Base-by-base conservation (phyloP, 2,113 vertebrate species). In the Mastomys natalensis region DNA sequence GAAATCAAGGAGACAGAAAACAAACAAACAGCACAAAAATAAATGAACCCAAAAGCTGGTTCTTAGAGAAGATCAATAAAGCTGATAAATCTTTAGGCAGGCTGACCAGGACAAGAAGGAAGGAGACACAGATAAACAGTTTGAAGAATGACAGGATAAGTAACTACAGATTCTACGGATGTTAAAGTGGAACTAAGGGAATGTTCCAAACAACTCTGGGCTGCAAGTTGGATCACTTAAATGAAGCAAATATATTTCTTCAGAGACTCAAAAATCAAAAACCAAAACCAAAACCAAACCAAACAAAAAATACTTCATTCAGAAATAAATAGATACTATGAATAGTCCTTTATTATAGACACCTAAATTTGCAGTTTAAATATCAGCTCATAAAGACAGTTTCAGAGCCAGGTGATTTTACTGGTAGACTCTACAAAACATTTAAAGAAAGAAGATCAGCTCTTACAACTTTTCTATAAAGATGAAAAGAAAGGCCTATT, bases 91-190 rank as follows among this genome's bases (percentile, higher is more conserved):
- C 34, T 93, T 48, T 95, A 94, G n/a, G 60, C 90, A 89, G 62
- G 68, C 70, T 85, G 68, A 91, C 74, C 51, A 96, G 90, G 60
- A 82, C 82, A 96, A 96, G 94, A 96, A 90, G 45, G 84, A 95
- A 90, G 58, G 93, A 93, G 76, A 86, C 21, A 90, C 43, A 91
- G 84, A 80, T 94, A 74, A 85, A 29, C 53, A 86, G 45, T 55
- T 58, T 91, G 87, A 92, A 55, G 22, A 96, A 95, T 96, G 94
- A 58, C 58, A 48, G 76, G 24, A 53, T 10, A 26, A 81, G 11
- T 73, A 92, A 74, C 48, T 94, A 90, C 37, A 76, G 70, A 89
- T 17, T 91, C 55, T 88, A 43, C 45, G 92, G 72, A 62, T 94
- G 87, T 58, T 94, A 92, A 78, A 87, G 64, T n/a, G 62, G 91